Conservation (phyloP, 2,888 invertebrate species). For the Caenorhabditis sinica region DNA sequence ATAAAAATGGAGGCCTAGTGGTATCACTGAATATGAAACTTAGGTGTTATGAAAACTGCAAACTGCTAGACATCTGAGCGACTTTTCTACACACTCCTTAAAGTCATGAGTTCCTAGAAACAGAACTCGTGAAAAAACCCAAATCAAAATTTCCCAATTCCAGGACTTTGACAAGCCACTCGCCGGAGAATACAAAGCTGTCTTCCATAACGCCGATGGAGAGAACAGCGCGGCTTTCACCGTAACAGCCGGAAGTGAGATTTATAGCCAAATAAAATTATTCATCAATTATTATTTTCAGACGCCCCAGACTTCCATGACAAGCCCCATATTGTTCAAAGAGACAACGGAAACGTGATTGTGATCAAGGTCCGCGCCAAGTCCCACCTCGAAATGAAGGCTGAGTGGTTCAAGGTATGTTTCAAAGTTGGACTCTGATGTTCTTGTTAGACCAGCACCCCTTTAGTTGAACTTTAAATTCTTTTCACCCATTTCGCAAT, state of each 20-base stretch:
- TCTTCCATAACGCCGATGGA: slow-evolving; percentile 79
- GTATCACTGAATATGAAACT: too few relatives aligned
- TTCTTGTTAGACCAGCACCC: background rate
- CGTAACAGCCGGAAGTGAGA: slow-evolving; percentile 83
- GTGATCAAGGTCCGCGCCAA: slow-evolving; percentile 83
- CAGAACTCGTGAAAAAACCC: too few relatives aligned
- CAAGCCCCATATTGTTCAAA: slow-evolving; percentile 84
- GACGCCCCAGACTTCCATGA: slow-evolving; percentile 84
- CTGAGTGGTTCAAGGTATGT: slow-evolving; percentile 83
- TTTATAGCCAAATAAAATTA: background rate
- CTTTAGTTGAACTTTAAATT: slow-evolving; percentile 12
- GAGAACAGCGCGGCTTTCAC: slow-evolving; percentile 82
- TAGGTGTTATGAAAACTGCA: too few relatives aligned
- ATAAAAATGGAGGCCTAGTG: too few relatives aligned
- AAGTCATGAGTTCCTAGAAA: too few relatives aligned
- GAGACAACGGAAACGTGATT: slow-evolving; percentile 83
- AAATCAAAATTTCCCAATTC: slow-evolving; percentile 12
- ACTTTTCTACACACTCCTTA: too few relatives aligned
- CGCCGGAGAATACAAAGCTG: slow-evolving; percentile 83
- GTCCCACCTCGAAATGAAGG: slow-evolving; percentile 82
- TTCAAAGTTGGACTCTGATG: background rate
- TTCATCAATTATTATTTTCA: slow-evolving; percentile 58
- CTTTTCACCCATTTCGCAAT: slow-evolving; percentile 37
- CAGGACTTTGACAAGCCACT: slow-evolving; percentile 83
- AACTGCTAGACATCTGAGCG: too few relatives aligned